Evolutionary conservation across 2,797 vertebrate species (phyloP).

Genomic region (Erethizon dorsatum): DNA sequence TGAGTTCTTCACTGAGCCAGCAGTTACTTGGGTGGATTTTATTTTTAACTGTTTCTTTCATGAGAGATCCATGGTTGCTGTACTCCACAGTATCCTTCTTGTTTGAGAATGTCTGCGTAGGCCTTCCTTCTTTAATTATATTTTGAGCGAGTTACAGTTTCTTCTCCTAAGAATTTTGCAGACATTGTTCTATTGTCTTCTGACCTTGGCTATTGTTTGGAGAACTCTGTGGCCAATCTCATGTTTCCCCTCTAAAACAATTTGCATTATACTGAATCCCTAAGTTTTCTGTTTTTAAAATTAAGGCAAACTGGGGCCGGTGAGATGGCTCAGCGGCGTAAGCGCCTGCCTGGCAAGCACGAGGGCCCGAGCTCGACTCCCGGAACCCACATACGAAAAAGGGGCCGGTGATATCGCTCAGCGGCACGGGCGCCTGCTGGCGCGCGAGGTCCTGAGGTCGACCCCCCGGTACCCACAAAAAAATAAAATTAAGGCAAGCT

Average conservation of each 20-base stretch:
- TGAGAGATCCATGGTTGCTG: neutral
- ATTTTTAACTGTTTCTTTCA: constrained; percentile 7
- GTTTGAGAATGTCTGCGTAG: neutral
- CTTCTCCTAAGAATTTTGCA: neutral
- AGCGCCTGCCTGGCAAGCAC: too few relatives aligned
- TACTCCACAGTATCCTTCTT: neutral
- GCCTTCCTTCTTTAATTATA: neutral
- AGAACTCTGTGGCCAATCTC: neutral
- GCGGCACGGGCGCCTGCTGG: too few relatives aligned
- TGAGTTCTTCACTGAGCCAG: neutral
- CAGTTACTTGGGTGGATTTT: neutral
- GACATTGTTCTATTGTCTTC: neutral
- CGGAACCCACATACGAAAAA: too few relatives aligned
- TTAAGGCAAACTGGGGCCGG: neutral
- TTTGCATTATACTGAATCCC: neutral
- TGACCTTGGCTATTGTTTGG: neutral
- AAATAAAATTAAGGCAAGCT: neutral
- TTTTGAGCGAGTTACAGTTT: neutral
- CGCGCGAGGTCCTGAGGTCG: too few relatives aligned
- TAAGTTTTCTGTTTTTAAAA: neutral
- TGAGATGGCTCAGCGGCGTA: too few relatives aligned
- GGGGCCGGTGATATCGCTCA: too few relatives aligned
- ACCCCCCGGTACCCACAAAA: too few relatives aligned
- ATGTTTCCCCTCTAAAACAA: neutral
- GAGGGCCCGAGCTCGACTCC: too few relatives aligned